phyloP scores from a whole-genome alignment of 2,888 invertebrate genomes.

The Pseudococcus jackbeardsleyi region DNA sequence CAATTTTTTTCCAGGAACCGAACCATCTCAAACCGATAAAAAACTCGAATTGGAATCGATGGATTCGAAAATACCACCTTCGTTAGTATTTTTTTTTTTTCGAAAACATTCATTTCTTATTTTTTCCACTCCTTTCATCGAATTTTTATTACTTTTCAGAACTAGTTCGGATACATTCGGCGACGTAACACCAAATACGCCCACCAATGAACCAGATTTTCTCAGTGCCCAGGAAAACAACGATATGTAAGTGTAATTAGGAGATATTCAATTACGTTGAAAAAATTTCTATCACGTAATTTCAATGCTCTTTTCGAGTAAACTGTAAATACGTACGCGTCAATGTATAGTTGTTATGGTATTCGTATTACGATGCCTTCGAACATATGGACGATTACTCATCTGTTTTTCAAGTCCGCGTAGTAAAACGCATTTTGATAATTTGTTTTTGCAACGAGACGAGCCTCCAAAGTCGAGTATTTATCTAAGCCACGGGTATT shows the following conservation, averaged over 20 bases:
- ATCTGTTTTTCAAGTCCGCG: slow-evolving; percentile 8
- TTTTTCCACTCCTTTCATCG: neutral
- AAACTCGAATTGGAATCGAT: slow-evolving; percentile 34
- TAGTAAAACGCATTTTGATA: slow-evolving; percentile 43
- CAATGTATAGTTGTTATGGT: neutral
- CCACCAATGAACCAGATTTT: slow-evolving; percentile 51
- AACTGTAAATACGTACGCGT: neutral
- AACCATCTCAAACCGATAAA: slow-evolving; percentile 15
- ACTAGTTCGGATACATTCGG: slow-evolving; percentile 8
- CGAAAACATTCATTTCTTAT: neutral
- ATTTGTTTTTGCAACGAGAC: slow-evolving; percentile 5
- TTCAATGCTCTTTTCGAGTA: neutral
- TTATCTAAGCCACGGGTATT: neutral
- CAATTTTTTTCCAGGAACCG: neutral
- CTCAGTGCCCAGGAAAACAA: slow-evolving; percentile 45
- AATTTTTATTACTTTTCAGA: slow-evolving; percentile 9
- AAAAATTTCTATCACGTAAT: slow-evolving; percentile 26
- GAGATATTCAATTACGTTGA: neutral
- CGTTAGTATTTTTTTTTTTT: slow-evolving; percentile 23
- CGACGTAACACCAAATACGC: slow-evolving; percentile 52
- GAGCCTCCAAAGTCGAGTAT: neutral
- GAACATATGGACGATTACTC: slow-evolving; percentile 27
- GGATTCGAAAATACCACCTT: slow-evolving; percentile 21
- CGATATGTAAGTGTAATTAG: slow-evolving; percentile 55
- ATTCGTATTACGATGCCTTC: neutral